Evolutionary conservation across 1,140 invertebrate genomes (phyloP).

Genomic region (Papilio machaon): DNA sequence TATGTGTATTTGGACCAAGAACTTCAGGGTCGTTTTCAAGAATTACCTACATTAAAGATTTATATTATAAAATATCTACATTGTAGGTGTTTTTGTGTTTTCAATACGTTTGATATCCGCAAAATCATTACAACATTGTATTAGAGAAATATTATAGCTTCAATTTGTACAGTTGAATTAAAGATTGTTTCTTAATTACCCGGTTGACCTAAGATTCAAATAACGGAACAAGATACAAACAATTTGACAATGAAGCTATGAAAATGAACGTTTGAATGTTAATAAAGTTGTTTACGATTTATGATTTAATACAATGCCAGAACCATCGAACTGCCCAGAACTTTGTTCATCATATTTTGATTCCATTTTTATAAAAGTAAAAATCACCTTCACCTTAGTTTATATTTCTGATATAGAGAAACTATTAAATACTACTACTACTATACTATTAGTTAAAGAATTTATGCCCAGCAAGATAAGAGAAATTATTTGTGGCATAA

Average conservation of each 20-base stretch:
- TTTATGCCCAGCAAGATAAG: no score
- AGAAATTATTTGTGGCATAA: no score
- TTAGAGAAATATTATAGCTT: conserved; percentile 9
- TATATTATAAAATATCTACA: no score
- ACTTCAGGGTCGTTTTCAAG: background rate
- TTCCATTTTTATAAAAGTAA: background rate
- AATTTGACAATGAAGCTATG: conserved; percentile 37
- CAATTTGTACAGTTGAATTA: conserved; percentile 12
- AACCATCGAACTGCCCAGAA: background rate
- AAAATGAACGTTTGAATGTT: conserved; percentile 33
- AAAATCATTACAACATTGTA: background rate
- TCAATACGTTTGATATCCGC: background rate
- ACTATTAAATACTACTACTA: no score
- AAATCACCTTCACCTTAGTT: background rate
- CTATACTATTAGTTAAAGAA: no score
- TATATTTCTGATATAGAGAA: background rate
- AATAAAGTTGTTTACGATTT: conserved; percentile 3
- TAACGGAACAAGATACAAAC: conserved; percentile 32
- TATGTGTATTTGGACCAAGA: background rate
- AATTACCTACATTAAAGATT: background rate
- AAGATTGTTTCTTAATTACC: conserved; percentile 34
- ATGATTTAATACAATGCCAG: background rate
- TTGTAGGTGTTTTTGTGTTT: background rate
- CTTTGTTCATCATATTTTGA: background rate
- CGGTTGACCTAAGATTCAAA: conserved; percentile 36